Evolutionary conservation across 2,797 vertebrate species (phyloP).

Genomic region (Garrulus glandarius): DNA sequence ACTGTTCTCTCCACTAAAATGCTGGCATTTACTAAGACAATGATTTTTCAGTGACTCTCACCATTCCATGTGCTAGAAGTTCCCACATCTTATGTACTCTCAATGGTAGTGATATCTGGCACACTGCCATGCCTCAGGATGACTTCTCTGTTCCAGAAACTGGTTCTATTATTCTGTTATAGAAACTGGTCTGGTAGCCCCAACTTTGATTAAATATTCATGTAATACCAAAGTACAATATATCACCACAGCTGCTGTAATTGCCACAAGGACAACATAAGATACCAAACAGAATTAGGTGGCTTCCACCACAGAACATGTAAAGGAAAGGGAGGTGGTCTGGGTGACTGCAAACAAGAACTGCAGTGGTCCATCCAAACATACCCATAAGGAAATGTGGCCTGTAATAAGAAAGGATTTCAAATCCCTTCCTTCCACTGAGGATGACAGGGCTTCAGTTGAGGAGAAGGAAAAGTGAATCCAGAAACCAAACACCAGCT

Average conservation of each 20-base stretch:
- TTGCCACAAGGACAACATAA: neutral
- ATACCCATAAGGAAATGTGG: neutral
- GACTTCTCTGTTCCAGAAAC: neutral
- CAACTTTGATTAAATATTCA: neutral
- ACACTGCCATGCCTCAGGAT: neutral
- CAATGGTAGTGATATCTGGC: neutral
- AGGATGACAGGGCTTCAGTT: neutral
- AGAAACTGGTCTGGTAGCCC: neutral
- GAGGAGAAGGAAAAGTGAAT: neutral
- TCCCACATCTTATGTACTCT: neutral
- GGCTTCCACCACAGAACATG: neutral
- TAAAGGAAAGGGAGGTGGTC: neutral
- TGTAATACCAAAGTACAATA: neutral
- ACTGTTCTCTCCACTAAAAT: neutral
- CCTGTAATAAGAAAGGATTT: neutral
- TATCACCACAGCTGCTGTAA: neutral
- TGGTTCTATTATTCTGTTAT: neutral
- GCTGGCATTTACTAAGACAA: neutral
- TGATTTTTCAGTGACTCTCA: neutral
- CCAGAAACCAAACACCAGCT: neutral
- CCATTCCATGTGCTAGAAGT: neutral
- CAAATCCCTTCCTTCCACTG: neutral
- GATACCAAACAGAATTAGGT: neutral
- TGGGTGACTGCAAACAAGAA: neutral
- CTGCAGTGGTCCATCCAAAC: neutral